Conservation (phyloP, 1,140 invertebrate species). For the Saccostrea glomerata region DNA sequence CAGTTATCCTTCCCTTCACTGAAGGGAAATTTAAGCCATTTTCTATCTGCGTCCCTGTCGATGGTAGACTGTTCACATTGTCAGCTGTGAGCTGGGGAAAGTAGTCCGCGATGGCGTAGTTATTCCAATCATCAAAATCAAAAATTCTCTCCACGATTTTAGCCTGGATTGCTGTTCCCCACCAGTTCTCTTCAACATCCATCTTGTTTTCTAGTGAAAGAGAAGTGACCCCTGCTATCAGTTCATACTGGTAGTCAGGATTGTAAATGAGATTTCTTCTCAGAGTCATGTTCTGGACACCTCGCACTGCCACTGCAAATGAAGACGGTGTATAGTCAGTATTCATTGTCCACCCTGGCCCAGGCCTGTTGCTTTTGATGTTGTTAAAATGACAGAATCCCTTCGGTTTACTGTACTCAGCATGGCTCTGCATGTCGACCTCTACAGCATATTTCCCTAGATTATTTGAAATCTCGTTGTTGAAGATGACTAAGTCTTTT, state of each 20-base stretch:
- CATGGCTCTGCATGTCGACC: constrained; percentile 94
- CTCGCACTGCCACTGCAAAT: constrained; percentile 94
- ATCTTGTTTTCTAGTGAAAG: constrained; percentile 91
- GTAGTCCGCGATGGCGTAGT: constrained; percentile 94
- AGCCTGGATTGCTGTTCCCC: constrained; percentile 86
- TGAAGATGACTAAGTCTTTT: constrained; percentile 91
- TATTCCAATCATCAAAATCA: constrained; percentile 99
- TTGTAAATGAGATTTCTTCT: constrained; percentile 96
- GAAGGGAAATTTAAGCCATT: constrained; percentile 71
- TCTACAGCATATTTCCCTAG: constrained; percentile 90
- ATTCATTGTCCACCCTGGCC: constrained; percentile 48
- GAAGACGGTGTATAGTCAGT: constrained; percentile 76
- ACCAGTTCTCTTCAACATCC: constrained; percentile 96
- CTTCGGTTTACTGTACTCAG: constrained; percentile 91
- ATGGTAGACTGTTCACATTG: constrained; percentile 67
- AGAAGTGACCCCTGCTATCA: constrained; percentile 88
- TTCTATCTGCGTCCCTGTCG: constrained; percentile 80
- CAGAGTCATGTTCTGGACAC: constrained; percentile 95
- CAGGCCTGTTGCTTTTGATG: constrained; percentile 85
- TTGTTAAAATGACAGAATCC: constrained; percentile 90
- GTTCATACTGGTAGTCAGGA: constrained; percentile 89
- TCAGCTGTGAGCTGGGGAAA: constrained; percentile 87
- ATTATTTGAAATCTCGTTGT: constrained; percentile 89
- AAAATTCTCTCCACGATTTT: constrained; percentile 93
- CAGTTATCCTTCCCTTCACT: constrained; percentile 90